Conservation (phyloP, 2,888 invertebrate genomes). For the Pycnomerus fuliginosus region DNA sequence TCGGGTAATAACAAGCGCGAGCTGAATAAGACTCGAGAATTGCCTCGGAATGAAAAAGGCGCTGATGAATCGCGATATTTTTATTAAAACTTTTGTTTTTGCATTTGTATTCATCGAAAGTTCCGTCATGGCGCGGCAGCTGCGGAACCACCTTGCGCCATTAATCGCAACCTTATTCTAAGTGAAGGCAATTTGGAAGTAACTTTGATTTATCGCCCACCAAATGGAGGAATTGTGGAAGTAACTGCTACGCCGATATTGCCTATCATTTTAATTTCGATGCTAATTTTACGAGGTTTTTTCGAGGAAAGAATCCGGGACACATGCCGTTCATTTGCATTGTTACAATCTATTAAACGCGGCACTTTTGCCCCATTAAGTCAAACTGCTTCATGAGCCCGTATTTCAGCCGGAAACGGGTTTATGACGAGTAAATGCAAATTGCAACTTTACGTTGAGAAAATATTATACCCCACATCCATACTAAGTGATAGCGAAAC, state of each 20-base stretch:
- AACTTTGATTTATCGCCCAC: slow-evolving; percentile 23
- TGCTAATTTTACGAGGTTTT: slow-evolving; percentile 19
- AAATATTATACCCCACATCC: too few relatives aligned
- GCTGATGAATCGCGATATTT: too few relatives aligned
- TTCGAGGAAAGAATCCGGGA: slow-evolving; percentile 3
- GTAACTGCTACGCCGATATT: slow-evolving; percentile 15
- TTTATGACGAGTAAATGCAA: slow-evolving; percentile 10
- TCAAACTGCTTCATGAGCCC: slow-evolving; percentile 20
- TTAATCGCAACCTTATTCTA: slow-evolving; percentile 31
- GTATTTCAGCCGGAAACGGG: slow-evolving; percentile 8
- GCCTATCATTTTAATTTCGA: slow-evolving; percentile 19
- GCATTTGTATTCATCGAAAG: slow-evolving; percentile 36
- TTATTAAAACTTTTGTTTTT: too few relatives aligned
- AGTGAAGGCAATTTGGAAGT: slow-evolving; percentile 32
- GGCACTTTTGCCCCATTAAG: slow-evolving; percentile 29
- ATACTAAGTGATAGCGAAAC: too few relatives aligned
- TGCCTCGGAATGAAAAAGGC: too few relatives aligned
- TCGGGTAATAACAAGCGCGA: too few relatives aligned
- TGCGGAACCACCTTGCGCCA: slow-evolving; percentile 29
- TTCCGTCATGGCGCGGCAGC: slow-evolving; percentile 32
- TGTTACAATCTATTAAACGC: slow-evolving; percentile 37
- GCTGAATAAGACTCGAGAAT: too few relatives aligned
- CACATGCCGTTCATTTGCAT: slow-evolving; percentile 39
- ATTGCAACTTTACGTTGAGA: too few relatives aligned
- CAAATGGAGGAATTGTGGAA: slow-evolving; percentile 19